Conservation (phyloP, 2,797 vertebrate genomes). For the Acridotheres tristis region DNA sequence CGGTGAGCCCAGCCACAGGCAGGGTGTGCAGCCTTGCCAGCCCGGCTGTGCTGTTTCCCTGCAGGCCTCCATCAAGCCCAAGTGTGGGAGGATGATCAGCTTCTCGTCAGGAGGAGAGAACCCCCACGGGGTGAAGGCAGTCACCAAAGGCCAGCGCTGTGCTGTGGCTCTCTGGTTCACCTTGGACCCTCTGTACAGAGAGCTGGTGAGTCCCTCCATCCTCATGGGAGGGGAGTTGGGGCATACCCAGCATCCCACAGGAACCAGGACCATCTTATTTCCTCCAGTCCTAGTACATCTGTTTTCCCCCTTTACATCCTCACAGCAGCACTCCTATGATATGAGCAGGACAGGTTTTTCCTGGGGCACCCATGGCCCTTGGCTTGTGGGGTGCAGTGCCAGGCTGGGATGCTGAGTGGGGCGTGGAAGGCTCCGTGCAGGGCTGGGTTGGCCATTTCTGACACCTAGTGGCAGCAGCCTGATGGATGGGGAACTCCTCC, state of each 20-base stretch:
- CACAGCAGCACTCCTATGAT: neutral
- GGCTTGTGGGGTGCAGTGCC: accelerated
- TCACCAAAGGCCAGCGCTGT: slow-evolving; percentile 93
- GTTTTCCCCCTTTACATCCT: accelerated
- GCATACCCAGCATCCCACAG: neutral
- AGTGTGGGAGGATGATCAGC: slow-evolving; percentile 93
- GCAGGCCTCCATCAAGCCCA: slow-evolving; percentile 93
- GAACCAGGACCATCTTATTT: neutral
- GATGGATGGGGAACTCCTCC: neutral
- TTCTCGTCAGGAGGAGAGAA: slow-evolving; percentile 97
- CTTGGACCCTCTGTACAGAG: slow-evolving; percentile 92
- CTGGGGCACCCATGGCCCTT: neutral
- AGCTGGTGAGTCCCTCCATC: slow-evolving; percentile 82
- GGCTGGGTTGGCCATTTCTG: slow-evolving; percentile 14
- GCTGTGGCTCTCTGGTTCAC: slow-evolving; percentile 98
- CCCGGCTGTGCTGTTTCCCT: neutral
- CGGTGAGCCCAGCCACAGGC: neutral
- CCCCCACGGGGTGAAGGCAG: slow-evolving; percentile 94
- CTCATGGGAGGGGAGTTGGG: accelerated
- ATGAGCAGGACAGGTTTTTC: neutral
- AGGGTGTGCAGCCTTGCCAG: neutral
- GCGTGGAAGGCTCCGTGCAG: accelerated
- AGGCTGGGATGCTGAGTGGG: neutral
- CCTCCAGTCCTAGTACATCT: neutral
- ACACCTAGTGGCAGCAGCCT: slow-evolving; percentile 49